Evolutionary conservation across 1,140 invertebrate genomes (phyloP).

Genomic region (Drosophila tropicalis): DNA sequence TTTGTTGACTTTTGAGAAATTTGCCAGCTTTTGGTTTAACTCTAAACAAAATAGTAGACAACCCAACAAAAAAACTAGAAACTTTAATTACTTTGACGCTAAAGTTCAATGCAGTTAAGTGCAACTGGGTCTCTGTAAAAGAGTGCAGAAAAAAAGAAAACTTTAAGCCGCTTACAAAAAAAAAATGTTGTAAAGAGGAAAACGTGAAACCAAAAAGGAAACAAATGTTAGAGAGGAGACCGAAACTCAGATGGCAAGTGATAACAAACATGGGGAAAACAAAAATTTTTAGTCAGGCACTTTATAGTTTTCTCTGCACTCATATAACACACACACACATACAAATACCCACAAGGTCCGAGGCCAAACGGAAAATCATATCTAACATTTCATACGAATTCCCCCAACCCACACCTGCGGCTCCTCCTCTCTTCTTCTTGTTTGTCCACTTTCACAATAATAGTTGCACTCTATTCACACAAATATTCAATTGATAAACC

Average conservation of each 20-base stretch:
- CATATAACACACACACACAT: constrained; percentile 16
- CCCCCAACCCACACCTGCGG: neutral
- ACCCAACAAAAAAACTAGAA: constrained; percentile 18
- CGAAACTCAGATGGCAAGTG: constrained; percentile 12
- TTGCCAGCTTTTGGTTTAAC: constrained; percentile 8
- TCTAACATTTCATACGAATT: neutral
- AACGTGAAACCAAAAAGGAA: constrained; percentile 33
- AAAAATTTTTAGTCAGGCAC: constrained; percentile 1
- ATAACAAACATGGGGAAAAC: neutral
- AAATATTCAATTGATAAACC: constrained; percentile 13
- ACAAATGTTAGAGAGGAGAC: constrained; percentile 30
- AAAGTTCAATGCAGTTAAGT: constrained; percentile 67
- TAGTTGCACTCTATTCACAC: constrained; percentile 1
- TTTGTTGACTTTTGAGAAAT: constrained; percentile 30
- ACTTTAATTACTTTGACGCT: constrained; percentile 76
- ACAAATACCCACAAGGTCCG: neutral
- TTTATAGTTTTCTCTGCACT: constrained; percentile 2
- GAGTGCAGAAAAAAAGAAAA: constrained; percentile 24
- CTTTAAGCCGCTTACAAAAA: constrained; percentile 67
- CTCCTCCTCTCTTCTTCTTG: neutral
- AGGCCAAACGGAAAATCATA: constrained; percentile 12
- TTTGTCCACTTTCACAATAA: neutral
- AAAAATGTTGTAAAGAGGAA: constrained; percentile 9
- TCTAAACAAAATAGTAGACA: constrained; percentile 34
- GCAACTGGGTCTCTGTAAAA: constrained; percentile 21